phyloP scores from a whole-genome alignment of 2,797 vertebrate genomes.

The Sebastes iracundus region DNA sequence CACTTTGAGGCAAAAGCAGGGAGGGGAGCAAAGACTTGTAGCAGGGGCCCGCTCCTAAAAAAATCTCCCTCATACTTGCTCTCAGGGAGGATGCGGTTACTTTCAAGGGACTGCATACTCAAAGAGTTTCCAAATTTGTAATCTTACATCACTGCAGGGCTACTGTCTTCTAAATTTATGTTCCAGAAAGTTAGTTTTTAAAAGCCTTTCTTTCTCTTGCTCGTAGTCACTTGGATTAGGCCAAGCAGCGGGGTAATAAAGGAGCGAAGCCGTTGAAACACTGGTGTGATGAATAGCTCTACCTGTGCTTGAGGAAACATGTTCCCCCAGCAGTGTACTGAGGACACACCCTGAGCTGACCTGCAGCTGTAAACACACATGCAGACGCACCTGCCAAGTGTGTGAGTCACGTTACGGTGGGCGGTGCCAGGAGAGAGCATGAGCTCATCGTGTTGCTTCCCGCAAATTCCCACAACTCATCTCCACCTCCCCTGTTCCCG shows the following conservation, averaged over 20 bases:
- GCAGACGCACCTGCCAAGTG: conserved; percentile 62
- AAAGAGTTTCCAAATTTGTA: conserved; percentile 44
- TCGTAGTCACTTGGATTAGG: conserved; percentile 2
- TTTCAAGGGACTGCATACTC: conserved; percentile 38
- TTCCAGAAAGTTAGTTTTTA: not conserved
- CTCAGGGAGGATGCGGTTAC: conserved; percentile 38
- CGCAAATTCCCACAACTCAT: conserved; percentile 53
- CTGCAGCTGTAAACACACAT: conserved; percentile 74
- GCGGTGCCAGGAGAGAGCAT: conserved; percentile 50
- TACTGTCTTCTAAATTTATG: not conserved
- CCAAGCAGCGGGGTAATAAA: not conserved
- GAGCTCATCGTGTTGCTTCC: conserved; percentile 70
- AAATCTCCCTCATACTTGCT: conserved; percentile 4
- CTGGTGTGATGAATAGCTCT: conserved; percentile 50
- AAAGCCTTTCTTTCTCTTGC: not conserved
- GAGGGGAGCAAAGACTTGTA: conserved; percentile 19
- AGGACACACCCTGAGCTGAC: conserved; percentile 74
- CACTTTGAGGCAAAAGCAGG: conserved; percentile 48
- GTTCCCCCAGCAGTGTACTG: conserved; percentile 50
- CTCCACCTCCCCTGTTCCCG: not conserved
- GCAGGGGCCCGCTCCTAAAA: conserved; percentile 26
- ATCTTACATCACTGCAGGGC: conserved; percentile 33
- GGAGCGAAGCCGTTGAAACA: conserved; percentile 5
- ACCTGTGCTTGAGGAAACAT: conserved; percentile 75
- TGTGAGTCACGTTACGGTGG: conserved; percentile 72